Base-by-base conservation (phyloP, 2,888 invertebrate species). In the Liodrosophila aerea region DNA sequence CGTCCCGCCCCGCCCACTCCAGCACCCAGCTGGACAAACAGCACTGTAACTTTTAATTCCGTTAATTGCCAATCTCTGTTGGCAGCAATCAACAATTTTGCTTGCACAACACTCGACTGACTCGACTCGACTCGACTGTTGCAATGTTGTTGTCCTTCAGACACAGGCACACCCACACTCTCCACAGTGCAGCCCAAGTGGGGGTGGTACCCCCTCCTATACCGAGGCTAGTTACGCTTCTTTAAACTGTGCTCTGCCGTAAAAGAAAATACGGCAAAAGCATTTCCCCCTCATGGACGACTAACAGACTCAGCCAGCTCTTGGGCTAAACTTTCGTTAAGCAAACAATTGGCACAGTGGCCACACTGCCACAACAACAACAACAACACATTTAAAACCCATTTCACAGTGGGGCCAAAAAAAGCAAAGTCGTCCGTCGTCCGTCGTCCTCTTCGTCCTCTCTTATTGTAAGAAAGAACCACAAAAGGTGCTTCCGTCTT, bases 31-130 rank as follows among this genome's bases (percentile, higher is more conserved):
- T 73, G 65, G 54, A 63, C 74, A 82, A 78, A 78, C 78, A 83
- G 70, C 81, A 82, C 80, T 84, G 86, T 85, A 86, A 86, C 87
- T 86, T 88, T 89, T 89, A 89, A 89, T 89, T 88, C 86, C 81
- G 84, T 88, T 89, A 89, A 89, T 89, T 89, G 88, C 88, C 88
- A 88, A 87, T 84, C 87, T 86, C 87, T 86, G 86, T 87, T 84
- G 85, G 84, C 74, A 83, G 86, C 86, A 86, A 86, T 86, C 86
- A 84, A 84, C 86, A 84, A 84, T 85, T 86, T 76, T 85, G 86
- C 85, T 86, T 86, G 85, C 86, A 84, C 81, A 87, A 85, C 86
- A 87, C 86, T 86, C 84, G 73, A 85, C 80, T 68, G 12, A 7
- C 16, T 9, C 22, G 16, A 15, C 46, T 86, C 76, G 73, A 82